Percentiles rank a stretch among this genome's conserved stretches.
phyloP scores from a whole-genome alignment of 2,113 vertebrate genomes.

The Piliocolobus tephrosceles region DNA sequence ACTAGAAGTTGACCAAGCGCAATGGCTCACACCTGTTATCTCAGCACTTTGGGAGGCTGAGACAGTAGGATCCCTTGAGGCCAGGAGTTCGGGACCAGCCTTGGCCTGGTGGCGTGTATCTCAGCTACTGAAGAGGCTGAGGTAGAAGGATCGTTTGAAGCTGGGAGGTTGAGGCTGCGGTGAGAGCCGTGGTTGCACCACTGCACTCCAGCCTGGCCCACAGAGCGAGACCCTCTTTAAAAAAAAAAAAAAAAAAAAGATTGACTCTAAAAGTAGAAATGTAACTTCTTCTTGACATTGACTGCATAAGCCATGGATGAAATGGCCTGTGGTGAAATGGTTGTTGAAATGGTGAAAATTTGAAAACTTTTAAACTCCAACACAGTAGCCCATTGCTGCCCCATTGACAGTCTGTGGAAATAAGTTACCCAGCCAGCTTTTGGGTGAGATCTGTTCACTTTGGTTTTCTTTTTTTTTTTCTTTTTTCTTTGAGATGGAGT shows the following conservation, averaged over 20 bases:
- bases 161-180: too few species aligned
- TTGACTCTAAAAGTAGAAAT: constrained; percentile 29
- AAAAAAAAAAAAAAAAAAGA: not conserved
- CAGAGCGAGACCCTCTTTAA: too few species aligned
- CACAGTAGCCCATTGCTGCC: not conserved
- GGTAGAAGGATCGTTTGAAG: too few species aligned
- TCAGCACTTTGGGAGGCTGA: too few species aligned
- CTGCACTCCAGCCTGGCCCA: too few species aligned
- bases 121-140: too few species aligned
- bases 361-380: not conserved
- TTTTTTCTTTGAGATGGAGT: too few species aligned
- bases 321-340: not conserved
- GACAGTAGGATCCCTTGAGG: too few species aligned
- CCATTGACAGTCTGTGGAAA: not conserved
- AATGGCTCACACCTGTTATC: too few species aligned
- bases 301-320: not conserved
- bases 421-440: not conserved
- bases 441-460: not conserved
- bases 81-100: too few species aligned
- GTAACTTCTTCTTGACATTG: constrained; percentile 46
- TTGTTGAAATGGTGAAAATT: not conserved
- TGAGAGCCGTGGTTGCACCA: too few species aligned
- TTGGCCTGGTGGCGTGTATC: too few species aligned
- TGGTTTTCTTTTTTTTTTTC: not conserved
- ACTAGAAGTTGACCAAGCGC: not conserved